phyloP scores from a whole-genome alignment of 1,140 invertebrate species.

The Drosophila athabasca region DNA sequence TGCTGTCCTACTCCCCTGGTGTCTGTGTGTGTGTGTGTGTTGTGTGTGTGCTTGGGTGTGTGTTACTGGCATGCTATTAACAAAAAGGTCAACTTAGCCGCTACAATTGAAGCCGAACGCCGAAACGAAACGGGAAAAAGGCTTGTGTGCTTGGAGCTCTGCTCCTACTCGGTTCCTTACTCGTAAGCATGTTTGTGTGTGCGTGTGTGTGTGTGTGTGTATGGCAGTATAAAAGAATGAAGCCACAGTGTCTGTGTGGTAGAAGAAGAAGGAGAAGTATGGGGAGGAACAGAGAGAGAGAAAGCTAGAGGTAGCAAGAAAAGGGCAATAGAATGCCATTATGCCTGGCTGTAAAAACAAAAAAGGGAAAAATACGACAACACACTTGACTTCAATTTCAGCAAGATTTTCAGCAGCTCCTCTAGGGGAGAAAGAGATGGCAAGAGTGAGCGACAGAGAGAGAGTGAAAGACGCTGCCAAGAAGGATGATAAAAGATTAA shows the following conservation, averaged over 20 bases:
- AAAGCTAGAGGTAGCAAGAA: not conserved
- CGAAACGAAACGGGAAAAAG: conserved; percentile 21
- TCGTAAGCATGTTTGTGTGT: not conserved
- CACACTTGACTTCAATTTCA: conserved; percentile 56
- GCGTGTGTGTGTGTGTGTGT: conserved; percentile 5
- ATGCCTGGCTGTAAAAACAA: conserved; percentile 48
- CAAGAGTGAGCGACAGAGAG: too few species aligned
- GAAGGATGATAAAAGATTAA: conserved; percentile 39
- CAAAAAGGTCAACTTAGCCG: conserved; percentile 67
- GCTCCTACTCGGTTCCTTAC: conserved; percentile 27
- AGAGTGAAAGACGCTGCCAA: conserved; percentile 1
- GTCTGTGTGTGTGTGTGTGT: conserved; percentile 23
- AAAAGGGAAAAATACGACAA: conserved; percentile 32
- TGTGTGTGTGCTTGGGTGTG: conserved; percentile 25
- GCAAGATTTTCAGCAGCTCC: conserved; percentile 44
- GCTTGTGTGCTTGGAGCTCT: conserved; percentile 27
- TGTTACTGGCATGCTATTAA: conserved; percentile 57
- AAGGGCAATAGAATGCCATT: conserved; percentile 33
- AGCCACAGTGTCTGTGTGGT: not conserved
- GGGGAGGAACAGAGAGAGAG: not conserved
- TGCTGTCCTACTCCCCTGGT: conserved; percentile 10
- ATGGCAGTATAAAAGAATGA: too few species aligned
- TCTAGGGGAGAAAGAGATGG: not conserved
- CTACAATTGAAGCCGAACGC: conserved; percentile 55
- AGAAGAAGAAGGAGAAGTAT: not conserved